These are phyloP conservation scores for Oriolus oriolus DNA, from an alignment of 2,113 vertebrate genomes.

Conservation along the genomic window DNA sequence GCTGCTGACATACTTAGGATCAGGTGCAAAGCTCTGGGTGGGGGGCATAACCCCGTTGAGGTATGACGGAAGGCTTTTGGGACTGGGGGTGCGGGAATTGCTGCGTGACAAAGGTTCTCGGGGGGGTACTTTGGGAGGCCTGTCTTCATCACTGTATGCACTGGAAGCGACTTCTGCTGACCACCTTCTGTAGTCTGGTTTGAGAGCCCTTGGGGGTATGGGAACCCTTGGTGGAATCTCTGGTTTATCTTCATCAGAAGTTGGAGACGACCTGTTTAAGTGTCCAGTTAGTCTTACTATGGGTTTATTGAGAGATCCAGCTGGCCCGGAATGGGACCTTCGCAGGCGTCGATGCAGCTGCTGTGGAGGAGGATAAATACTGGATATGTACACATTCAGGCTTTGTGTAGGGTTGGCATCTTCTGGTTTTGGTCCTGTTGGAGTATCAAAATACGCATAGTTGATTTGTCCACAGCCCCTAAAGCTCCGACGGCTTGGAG, in stretches of 20 bases:
- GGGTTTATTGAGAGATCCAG: conserved; percentile 90
- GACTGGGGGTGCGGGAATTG: conserved; percentile 87
- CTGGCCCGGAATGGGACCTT: conserved; percentile 89
- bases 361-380: conserved; percentile 61
- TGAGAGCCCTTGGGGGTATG: conserved; percentile 86
- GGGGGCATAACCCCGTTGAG: conserved; percentile 94
- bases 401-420: conserved; percentile 52
- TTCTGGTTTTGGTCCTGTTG: conserved; percentile 51
- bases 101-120: conserved; percentile 84
- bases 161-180: conserved; percentile 91
- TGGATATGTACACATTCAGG: neutral
- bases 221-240: conserved; percentile 89
- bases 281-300: conserved; percentile 71
- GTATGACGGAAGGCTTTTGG: conserved; percentile 91
- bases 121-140: conserved; percentile 90
- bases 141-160: conserved; percentile 88
- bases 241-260: conserved; percentile 79
- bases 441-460: conserved; percentile 85
- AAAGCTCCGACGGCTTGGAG: conserved; percentile 75
- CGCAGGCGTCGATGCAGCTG: conserved; percentile 83
- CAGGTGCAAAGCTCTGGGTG: conserved; percentile 95
- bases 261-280: conserved; percentile 65
- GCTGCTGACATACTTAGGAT: conserved; percentile 92
- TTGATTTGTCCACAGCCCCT: conserved; percentile 87
- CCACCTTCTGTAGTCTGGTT: conserved; percentile 88